Evolutionary conservation across 2,113 vertebrate genomes (phyloP).

Genomic region (Calypte anna): DNA sequence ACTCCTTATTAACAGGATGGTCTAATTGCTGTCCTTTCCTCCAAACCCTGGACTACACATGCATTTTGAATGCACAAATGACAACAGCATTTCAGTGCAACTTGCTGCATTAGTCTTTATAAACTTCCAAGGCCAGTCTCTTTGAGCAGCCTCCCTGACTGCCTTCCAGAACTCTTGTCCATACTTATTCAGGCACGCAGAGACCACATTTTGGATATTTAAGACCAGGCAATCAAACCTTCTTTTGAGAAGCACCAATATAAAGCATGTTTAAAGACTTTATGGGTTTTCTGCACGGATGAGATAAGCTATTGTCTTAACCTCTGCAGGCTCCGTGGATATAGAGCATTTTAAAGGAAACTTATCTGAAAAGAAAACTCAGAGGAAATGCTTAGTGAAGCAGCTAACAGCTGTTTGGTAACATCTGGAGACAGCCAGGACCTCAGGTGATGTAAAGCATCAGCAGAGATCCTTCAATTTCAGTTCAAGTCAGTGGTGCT

Average conservation of each 20-base stretch:
- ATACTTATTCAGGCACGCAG: background rate
- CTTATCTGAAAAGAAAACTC: background rate
- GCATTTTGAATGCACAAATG: background rate
- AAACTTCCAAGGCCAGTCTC: background rate
- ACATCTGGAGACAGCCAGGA: background rate
- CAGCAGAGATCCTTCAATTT: background rate
- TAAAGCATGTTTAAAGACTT: background rate
- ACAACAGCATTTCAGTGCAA: background rate
- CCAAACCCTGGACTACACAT: background rate
- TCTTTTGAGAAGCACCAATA: background rate
- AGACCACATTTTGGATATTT: background rate
- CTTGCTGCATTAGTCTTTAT: background rate
- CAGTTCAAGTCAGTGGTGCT: background rate
- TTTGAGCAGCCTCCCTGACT: background rate
- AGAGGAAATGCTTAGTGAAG: background rate
- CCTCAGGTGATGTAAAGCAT: background rate
- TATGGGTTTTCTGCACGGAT: background rate
- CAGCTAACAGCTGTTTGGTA: background rate
- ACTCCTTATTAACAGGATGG: background rate
- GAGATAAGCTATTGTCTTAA: background rate
- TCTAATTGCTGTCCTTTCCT: background rate
- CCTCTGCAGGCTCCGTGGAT: background rate
- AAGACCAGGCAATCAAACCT: background rate
- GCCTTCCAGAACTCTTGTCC: background rate
- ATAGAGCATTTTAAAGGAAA: background rate